phyloP scores from a whole-genome alignment of 1,140 invertebrate species.

The Ceratoteleas bidentatus region DNA sequence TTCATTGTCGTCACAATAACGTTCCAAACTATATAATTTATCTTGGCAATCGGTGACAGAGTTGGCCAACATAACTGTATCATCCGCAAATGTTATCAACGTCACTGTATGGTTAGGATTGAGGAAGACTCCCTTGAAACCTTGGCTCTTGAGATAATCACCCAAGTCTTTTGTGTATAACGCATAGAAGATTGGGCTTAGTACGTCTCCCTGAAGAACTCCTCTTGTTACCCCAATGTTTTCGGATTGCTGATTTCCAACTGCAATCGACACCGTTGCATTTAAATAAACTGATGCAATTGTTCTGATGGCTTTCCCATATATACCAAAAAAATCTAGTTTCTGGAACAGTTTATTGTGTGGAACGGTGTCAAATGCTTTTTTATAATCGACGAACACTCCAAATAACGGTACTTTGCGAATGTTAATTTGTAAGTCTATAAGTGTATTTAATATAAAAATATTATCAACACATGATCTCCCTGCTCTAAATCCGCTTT shows the following conservation, averaged over 20 bases:
- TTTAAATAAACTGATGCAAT: neutral
- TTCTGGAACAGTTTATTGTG: conserved; percentile 4
- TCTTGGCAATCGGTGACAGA: conserved; percentile 7
- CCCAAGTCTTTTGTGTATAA: no score
- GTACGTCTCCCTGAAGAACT: no score
- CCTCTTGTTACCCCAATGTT: conserved; percentile 6
- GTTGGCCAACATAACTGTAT: conserved; percentile 13
- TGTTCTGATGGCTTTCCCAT: neutral
- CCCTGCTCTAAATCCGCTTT: neutral
- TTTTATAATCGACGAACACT: conserved; percentile 3
- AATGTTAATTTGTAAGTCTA: neutral
- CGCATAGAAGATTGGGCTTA: no score
- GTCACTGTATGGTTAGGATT: no score
- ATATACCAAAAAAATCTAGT: neutral
- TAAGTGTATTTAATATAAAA: neutral
- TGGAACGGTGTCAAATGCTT: conserved; percentile 1
- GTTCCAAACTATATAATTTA: neutral
- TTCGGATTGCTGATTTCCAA: neutral
- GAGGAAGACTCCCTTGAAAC: no score
- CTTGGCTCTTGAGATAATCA: no score
- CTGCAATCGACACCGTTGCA: neutral
- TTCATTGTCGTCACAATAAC: conserved; percentile 7
- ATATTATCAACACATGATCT: neutral
- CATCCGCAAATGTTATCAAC: conserved; percentile 15
- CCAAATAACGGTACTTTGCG: neutral